Evolutionary conservation across 2,888 invertebrate genomes (phyloP).

Genomic region (Cremastobaeus sp.): DNA sequence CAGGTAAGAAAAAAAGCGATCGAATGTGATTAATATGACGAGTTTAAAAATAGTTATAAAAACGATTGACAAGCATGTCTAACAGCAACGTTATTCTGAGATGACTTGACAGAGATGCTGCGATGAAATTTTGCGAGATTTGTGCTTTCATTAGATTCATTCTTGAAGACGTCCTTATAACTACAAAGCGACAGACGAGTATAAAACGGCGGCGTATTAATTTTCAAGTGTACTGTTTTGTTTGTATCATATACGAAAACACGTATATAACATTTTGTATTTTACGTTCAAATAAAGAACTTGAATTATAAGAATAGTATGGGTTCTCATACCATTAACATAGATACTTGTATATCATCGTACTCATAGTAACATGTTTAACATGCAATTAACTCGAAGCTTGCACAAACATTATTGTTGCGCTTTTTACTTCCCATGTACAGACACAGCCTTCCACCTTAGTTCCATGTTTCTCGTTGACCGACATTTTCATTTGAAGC

Average conservation of each 20-base stretch:
- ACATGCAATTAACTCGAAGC: conserved; percentile 78
- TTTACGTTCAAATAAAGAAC: conserved; percentile 75
- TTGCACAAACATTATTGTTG: conserved; percentile 77
- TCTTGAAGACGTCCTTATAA: conserved; percentile 16
- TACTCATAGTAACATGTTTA: conserved; percentile 78
- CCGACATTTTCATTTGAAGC: conserved; percentile 47
- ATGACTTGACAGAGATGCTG: conserved; percentile 10
- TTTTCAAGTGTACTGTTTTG: conserved; percentile 70
- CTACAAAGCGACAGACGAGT: conserved; percentile 30
- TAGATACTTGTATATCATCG: conserved; percentile 72
- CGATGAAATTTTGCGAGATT: conserved; percentile 16
- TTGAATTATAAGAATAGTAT: conserved; percentile 70
- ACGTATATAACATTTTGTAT: conserved; percentile 74
- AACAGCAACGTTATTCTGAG: neutral
- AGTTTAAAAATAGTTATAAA: no score
- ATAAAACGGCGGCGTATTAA: conserved; percentile 52
- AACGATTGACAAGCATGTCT: neutral
- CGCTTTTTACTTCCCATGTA: conserved; percentile 76
- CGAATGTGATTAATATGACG: no score
- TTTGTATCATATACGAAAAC: conserved; percentile 74
- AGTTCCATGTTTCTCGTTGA: conserved; percentile 35
- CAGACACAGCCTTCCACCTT: conserved; percentile 71
- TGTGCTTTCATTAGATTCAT: conserved; percentile 14
- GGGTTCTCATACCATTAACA: conserved; percentile 72
- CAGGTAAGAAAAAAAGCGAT: no score